Percentiles rank a stretch among this genome's conserved stretches.
phyloP scores from a whole-genome alignment of 2,113 vertebrate species.

The Rhabdomys dilectus region DNA sequence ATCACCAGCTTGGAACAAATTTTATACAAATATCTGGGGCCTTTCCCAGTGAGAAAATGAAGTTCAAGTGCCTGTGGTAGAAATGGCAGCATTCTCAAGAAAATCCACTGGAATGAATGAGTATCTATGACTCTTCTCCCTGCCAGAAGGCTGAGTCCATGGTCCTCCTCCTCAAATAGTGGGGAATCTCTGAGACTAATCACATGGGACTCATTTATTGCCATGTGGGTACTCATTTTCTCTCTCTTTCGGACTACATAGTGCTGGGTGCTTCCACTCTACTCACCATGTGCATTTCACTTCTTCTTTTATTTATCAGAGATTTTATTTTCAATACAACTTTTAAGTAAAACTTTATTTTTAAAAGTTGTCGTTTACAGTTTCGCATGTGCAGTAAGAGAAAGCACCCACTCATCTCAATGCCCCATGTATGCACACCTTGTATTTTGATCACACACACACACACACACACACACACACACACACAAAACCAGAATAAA shows the following conservation, averaged over 20 bases:
- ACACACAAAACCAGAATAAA: conserved; percentile 34
- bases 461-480: too few relatives aligned
- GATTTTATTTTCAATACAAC: neutral
- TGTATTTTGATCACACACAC: neutral
- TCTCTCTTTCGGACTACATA: neutral
- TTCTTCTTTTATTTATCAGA: neutral
- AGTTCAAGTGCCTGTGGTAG: neutral
- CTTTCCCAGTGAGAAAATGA: neutral
- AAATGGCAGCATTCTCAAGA: neutral
- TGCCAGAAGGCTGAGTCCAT: neutral
- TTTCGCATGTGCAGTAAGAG: neutral
- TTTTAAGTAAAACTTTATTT: neutral
- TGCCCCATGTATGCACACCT: neutral
- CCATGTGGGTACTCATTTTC: neutral
- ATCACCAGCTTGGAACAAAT: neutral
- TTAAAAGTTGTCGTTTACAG: neutral
- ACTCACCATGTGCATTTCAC: neutral
- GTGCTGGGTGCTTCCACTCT: neutral
- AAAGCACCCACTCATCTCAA: neutral
- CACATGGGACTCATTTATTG: neutral
- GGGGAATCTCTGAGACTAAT: neutral
- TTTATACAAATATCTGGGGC: neutral
- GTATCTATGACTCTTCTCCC: neutral
- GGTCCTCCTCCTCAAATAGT: neutral
- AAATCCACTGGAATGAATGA: neutral